A percentile compares a stretch with the other conserved stretches of the same genome.
Evolutionary conservation across 2,888 invertebrate species (phyloP).

Genomic region (Patella depressa): DNA sequence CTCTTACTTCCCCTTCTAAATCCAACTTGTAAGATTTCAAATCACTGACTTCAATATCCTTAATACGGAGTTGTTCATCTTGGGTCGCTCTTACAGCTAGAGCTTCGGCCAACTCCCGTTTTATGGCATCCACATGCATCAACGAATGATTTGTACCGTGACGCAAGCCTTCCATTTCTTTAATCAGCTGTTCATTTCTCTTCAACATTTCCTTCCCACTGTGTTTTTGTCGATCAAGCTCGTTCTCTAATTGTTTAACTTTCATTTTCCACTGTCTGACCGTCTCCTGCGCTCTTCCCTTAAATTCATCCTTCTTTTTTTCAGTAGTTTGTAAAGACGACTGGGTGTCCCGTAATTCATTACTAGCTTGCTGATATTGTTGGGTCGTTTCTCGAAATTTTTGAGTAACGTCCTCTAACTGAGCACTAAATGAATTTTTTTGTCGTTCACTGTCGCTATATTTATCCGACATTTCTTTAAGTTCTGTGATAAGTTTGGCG

Average conservation of each 20-base stretch:
- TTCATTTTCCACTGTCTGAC: constrained; percentile 69
- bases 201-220: constrained; percentile 58
- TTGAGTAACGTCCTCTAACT: constrained; percentile 59
- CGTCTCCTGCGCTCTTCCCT: constrained; percentile 66
- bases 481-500: constrained; percentile 60
- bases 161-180: constrained; percentile 61
- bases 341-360: constrained; percentile 59
- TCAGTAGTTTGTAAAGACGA: constrained; percentile 57
- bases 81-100: constrained; percentile 66
- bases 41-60: constrained; percentile 68
- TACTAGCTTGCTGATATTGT: constrained; percentile 56
- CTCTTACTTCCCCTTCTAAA: constrained; percentile 62
- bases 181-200: constrained; percentile 66
- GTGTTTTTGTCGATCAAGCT: constrained; percentile 64
- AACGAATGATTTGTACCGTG: constrained; percentile 54
- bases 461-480: constrained; percentile 61
- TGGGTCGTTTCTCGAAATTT: constrained; percentile 55
- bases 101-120: constrained; percentile 64
- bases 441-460: constrained; percentile 60
- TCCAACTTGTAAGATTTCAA: constrained; percentile 64
- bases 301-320: constrained; percentile 65
- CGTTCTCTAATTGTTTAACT: constrained; percentile 65
- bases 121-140: constrained; percentile 63
- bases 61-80: constrained; percentile 66
- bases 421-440: constrained; percentile 50